Evolutionary conservation across 1,140 invertebrate species (phyloP).

Genomic region (Nylanderia fulva): DNA sequence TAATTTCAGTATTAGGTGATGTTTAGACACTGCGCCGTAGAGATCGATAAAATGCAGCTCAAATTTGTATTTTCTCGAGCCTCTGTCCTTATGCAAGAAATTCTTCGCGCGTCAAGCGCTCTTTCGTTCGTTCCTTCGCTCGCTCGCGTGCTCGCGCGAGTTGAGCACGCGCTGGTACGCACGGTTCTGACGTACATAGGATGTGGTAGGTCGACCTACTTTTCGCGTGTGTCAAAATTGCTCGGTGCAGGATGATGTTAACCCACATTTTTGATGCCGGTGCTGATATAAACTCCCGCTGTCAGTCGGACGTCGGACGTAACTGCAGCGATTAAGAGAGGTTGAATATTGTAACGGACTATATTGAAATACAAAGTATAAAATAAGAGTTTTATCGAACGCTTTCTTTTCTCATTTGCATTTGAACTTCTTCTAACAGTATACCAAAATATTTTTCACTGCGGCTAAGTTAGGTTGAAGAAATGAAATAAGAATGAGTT

Average conservation of each 20-base stretch:
- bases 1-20: neutral
- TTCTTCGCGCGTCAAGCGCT: conserved; percentile 31
- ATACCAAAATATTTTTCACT: neutral
- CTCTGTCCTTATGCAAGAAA: neutral
- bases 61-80: conserved; percentile 32
- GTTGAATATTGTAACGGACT: conserved; percentile 10
- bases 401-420: neutral
- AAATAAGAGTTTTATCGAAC: conserved; percentile 6
- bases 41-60: conserved; percentile 16
- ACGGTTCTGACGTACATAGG: conserved; percentile 41
- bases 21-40: neutral
- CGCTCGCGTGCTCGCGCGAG: conserved; percentile 27
- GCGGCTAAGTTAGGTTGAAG: neutral
- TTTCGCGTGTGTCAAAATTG: conserved; percentile 47
- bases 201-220: conserved; percentile 34
- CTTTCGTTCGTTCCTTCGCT: neutral
- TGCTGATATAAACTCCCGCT: conserved; percentile 10
- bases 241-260: conserved; percentile 6
- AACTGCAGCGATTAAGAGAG: conserved; percentile 31
- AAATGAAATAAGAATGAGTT: neutral
- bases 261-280: conserved; percentile 39
- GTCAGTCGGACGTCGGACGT: conserved; percentile 28
- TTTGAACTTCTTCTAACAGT: neutral
- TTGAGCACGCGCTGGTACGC: conserved; percentile 49
- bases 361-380: neutral